These are phyloP conservation scores for Ibycter americanus DNA, from an alignment of 2,797 vertebrate genomes.

Conservation along the genomic window DNA sequence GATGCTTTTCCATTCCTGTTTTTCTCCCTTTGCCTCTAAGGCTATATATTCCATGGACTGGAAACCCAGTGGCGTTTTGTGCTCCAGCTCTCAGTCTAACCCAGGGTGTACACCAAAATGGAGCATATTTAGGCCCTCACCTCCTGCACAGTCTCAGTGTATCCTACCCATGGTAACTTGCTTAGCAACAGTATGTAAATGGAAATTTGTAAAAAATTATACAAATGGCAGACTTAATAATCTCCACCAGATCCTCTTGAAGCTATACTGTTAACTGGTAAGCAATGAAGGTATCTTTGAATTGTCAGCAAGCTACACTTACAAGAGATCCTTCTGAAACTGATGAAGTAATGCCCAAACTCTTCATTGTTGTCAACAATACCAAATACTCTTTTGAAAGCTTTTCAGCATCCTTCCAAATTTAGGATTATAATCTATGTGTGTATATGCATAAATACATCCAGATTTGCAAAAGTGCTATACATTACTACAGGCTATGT, in stretches of 20 bases:
- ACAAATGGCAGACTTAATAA: neutral
- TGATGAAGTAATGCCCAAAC: neutral
- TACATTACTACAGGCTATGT: neutral
- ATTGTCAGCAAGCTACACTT: neutral
- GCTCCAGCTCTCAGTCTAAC: rapidly evolving
- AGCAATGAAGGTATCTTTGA: neutral
- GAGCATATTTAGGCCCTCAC: neutral
- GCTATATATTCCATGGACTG: neutral
- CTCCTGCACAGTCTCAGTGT: neutral
- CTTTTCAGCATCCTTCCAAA: neutral
- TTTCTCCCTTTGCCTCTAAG: neutral
- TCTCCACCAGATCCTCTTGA: neutral
- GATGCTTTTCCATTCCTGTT: neutral
- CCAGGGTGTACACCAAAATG: neutral
- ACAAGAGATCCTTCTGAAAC: neutral
- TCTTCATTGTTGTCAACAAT: neutral
- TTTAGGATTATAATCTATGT: neutral
- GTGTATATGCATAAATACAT: neutral
- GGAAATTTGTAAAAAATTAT: neutral
- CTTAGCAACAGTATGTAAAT: neutral
- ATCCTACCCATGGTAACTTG: neutral
- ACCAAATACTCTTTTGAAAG: neutral
- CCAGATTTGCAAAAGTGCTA: rapidly evolving
- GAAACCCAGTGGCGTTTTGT: neutral
- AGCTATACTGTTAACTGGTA: neutral